Evolutionary conservation across 2,888 invertebrate genomes (phyloP), one percentile per base, ranked within the genome.

Genomic region (Volucella inflata): DNA sequence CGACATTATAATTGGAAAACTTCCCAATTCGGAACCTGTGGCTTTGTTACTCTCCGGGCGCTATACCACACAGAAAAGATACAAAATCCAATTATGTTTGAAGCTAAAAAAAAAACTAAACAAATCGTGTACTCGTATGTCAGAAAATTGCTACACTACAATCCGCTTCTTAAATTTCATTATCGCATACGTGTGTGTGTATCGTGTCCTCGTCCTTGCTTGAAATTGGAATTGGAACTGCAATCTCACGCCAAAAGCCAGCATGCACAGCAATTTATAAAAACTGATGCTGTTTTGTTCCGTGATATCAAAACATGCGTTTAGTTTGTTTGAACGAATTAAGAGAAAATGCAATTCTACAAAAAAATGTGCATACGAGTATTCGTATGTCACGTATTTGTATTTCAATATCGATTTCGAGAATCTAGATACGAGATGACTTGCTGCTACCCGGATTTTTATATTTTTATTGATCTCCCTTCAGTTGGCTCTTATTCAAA

Each of bases 1-100:
- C 59, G 57, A 59, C 30, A 42, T 14, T 17, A 65, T 51, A 72
- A 79, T 68, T 75, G 70, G 59, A 71, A 53, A 70, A 44, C 38
- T 71, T 36, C 38, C 70, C 71, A 44, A 9, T 8, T n/a, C 44
- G 36, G 36, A 40, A 79, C 42, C 50, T 71, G 57, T 71, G 50
- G 64, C 62, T 30, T 62, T 70, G 38, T 17, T 40, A 42, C 53
- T 59, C 30, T 40, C 48, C 16, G 9, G 8, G 11, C 10, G n/a
- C 60, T 51, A 4, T 10, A 50, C 38, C 11, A 42, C 16, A 10
- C 16, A 53, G 74, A 30, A 74, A 46, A 48, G 44, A 60, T 14
- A 57, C 38, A 50, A 46, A 68, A 30, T 60, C 30, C 53, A 68
- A 62, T 68, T 68, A 48, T 60, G 55, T 46, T 36, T 11, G 17